Conservation (phyloP, 2,113 vertebrate species). For the Poecile atricapillus region DNA sequence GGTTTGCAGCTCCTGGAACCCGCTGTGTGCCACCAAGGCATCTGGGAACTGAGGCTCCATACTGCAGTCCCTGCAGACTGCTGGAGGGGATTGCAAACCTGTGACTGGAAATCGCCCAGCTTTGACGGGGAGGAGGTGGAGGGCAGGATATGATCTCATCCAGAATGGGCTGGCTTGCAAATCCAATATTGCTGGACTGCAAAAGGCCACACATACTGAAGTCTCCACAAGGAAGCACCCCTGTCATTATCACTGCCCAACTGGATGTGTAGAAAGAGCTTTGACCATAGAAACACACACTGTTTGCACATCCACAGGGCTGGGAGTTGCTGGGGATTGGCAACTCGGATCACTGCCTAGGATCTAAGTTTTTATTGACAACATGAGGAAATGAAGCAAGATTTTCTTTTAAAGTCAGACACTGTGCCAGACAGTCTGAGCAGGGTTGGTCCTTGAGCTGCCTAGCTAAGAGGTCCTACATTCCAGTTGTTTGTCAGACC, state of each 20-base stretch:
- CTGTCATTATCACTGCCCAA: not conserved
- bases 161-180: not conserved
- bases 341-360: not conserved
- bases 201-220: not conserved
- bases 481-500: not conserved
- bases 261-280: accelerated
- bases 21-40: not conserved
- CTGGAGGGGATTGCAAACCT: not conserved
- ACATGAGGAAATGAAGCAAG: not conserved
- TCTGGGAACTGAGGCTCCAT: not conserved
- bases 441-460: not conserved
- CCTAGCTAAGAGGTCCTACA: accelerated
- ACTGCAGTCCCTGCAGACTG: not conserved
- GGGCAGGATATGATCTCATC: not conserved
- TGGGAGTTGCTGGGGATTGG: not conserved
- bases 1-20: not conserved
- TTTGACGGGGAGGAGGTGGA: not conserved
- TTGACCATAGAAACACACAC: accelerated
- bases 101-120: not conserved
- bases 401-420: not conserved
- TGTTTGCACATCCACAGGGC: not conserved
- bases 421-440: not conserved
- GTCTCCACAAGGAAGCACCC: not conserved
- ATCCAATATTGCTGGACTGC: not conserved
- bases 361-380: not conserved